phyloP scores from a whole-genome alignment of 1,140 invertebrate genomes.

The Cydia splendana region DNA sequence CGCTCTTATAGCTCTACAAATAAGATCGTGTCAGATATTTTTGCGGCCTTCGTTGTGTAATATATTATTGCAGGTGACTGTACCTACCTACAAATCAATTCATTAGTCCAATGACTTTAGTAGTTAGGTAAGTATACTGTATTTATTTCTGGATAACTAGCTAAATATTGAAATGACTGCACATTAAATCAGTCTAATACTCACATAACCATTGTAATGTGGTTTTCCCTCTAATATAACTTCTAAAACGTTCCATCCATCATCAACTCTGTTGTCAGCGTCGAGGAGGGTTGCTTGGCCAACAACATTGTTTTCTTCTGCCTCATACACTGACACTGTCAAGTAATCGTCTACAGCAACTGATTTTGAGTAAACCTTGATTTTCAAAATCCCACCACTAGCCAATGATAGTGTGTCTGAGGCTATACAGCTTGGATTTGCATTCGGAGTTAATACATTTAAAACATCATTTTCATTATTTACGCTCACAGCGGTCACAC shows the following conservation, averaged over 20 bases:
- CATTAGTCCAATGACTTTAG: too few species aligned
- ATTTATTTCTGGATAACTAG: too few species aligned
- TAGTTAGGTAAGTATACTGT: too few species aligned
- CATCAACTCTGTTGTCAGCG: neutral
- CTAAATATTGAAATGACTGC: too few species aligned
- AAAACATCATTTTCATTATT: neutral
- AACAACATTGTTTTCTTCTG: constrained; percentile 7
- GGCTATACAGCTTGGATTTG: neutral
- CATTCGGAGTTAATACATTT: neutral
- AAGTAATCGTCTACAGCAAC: neutral
- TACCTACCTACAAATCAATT: too few species aligned
- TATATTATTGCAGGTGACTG: too few species aligned
- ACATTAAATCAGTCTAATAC: neutral
- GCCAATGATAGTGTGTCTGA: neutral
- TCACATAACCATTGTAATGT: constrained; percentile 6
- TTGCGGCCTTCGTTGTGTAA: too few species aligned
- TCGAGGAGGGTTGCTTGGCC: neutral
- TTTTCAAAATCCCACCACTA: neutral
- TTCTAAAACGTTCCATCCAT: neutral
- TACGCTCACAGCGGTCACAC: neutral
- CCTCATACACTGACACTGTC: neutral
- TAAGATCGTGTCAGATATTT: too few species aligned
- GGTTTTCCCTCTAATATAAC: neutral
- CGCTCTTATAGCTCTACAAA: too few species aligned
- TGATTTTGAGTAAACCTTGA: constrained; percentile 7